Percentiles rank a stretch among this genome's conserved stretches.
Conservation (phyloP, 2,888 invertebrate species). For the Lycia hirtaria region DNA sequence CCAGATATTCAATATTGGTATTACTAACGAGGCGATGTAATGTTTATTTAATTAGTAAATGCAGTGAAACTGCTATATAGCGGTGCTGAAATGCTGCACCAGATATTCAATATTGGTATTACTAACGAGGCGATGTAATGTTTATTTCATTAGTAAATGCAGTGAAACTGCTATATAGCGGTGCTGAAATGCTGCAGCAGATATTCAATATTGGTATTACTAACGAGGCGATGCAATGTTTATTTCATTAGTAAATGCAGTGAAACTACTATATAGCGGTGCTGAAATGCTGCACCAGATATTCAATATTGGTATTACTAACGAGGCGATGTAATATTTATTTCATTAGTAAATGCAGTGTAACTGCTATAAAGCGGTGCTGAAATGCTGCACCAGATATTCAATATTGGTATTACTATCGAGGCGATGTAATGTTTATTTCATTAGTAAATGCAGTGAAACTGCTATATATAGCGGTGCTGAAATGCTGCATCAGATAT, state of each 20-base stretch:
- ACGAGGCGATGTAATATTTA: not conserved
- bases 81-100: conserved; percentile 4
- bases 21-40: not conserved
- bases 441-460: no score
- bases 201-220: conserved; percentile 9
- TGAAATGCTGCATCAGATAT: no score
- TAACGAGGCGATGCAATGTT: not conserved
- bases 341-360: not conserved
- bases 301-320: conserved; percentile 9
- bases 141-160: not conserved
- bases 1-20: conserved; percentile 12
- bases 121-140: not conserved
- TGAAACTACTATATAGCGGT: conserved; percentile 1
- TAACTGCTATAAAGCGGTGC: no score
- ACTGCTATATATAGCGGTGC: no score
- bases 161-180: not conserved
- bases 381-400: no score
- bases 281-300: conserved; percentile 4
- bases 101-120: conserved; percentile 11
- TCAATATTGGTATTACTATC: no score
- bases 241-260: not conserved
- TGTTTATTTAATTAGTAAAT: not conserved
- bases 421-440: no score
- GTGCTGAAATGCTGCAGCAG: conserved; percentile 4
- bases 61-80: not conserved